Percentiles rank a stretch among this genome's conserved stretches.
Evolutionary conservation across 2,113 vertebrate species (phyloP).

Genomic region (Agapornis roseicollis): DNA sequence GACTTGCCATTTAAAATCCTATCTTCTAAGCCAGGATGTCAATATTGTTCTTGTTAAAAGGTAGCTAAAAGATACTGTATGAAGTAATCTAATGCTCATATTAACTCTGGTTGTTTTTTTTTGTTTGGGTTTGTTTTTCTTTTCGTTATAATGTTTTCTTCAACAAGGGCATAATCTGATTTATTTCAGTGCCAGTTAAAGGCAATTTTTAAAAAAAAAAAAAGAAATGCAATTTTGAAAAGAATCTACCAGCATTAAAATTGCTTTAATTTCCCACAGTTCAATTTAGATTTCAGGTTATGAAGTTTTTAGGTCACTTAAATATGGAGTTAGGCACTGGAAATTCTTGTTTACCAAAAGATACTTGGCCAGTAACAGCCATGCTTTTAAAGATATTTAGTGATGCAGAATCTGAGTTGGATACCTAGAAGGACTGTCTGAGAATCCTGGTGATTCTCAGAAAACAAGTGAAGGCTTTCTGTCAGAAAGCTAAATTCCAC

Average conservation of each 20-base stretch:
- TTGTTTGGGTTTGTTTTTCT: background rate
- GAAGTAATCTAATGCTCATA: background rate
- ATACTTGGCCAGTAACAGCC: background rate
- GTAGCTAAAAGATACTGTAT: background rate
- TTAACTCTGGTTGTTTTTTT: background rate
- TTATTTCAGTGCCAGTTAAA: background rate
- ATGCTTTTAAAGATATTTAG: background rate
- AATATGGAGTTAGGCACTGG: background rate
- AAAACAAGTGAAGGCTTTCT: background rate
- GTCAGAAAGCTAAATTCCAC: background rate
- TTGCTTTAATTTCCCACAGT: background rate
- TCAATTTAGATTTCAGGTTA: background rate
- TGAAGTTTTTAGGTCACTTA: background rate
- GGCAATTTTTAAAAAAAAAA: background rate
- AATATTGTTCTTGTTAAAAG: background rate
- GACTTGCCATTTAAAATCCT: background rate
- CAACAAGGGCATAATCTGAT: background rate
- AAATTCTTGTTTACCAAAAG: background rate
- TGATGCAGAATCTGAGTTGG: background rate
- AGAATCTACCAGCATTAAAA: background rate
- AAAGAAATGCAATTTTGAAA: background rate
- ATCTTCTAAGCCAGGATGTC: background rate
- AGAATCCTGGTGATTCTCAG: background rate
- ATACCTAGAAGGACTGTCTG: background rate
- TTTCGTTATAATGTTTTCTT: background rate